A percentile compares a stretch with the other conserved stretches of the same genome.
These are phyloP conservation scores for Diadema setosum DNA, from an alignment of 35 echinoderm and acorn worm genomes.

Conservation along the genomic window DNA sequence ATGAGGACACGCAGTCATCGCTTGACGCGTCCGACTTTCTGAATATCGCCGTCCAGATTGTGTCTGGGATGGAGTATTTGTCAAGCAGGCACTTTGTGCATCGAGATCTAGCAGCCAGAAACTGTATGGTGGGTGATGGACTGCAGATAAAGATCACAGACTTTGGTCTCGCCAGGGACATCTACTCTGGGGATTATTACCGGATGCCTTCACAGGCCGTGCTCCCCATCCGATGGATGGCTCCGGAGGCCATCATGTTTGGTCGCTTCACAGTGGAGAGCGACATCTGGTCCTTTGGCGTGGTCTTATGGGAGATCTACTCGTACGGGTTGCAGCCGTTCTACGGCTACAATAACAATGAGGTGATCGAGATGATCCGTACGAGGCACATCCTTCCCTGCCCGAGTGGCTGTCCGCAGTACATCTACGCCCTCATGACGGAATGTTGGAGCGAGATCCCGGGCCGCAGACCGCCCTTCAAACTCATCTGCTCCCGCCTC, in stretches of 20 bases:
- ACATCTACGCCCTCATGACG: constrained; percentile 96
- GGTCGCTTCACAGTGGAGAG: constrained; percentile 90
- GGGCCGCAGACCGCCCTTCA: constrained; percentile 61
- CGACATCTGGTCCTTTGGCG: constrained; percentile 98
- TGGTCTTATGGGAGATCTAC: constrained; percentile 98
- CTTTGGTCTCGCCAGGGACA: constrained; percentile 94
- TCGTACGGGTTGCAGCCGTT: constrained; percentile 91
- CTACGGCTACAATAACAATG: constrained; percentile 93
- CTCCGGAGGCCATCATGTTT: constrained; percentile 90
- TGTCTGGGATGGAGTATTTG: constrained; percentile 99
- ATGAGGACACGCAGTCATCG: constrained; percentile 89
- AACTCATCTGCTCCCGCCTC: constrained; percentile 62
- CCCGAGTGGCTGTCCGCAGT: constrained; percentile 80
- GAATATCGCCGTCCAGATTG: constrained; percentile 79
- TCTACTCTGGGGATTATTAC: constrained; percentile 95
- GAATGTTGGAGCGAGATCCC: constrained; percentile 94
- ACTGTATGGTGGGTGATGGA: constrained; percentile 96
- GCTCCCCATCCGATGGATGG: constrained; percentile 94
- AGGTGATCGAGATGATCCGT: constrained; percentile 97
- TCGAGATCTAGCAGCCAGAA: constrained; percentile 89
- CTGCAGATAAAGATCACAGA: constrained; percentile 92
- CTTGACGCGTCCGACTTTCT: constrained; percentile 90
- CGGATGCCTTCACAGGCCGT: constrained; percentile 76
- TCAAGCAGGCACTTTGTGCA: constrained; percentile 92
- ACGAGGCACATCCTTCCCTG: constrained; percentile 83